Evolutionary conservation across 2,888 invertebrate species (phyloP).

Genomic region (Dexiosoma caninum): DNA sequence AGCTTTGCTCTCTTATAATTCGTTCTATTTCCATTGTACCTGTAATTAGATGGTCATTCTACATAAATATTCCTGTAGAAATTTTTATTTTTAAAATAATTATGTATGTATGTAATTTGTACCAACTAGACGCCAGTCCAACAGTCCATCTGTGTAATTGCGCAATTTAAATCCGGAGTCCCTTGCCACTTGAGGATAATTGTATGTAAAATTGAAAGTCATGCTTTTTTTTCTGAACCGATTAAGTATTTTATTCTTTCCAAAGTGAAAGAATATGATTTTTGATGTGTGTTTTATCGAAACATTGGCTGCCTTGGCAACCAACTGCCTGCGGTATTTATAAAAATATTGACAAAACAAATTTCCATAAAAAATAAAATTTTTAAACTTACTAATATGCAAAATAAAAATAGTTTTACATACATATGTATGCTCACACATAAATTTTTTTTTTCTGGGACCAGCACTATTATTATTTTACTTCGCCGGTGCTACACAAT

Average conservation of each 20-base stretch:
- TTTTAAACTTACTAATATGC: no score
- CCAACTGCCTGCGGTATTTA: neutral
- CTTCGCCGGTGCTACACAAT: no score
- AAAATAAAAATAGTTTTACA: no score
- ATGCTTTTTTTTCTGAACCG: slow-evolving; percentile 53
- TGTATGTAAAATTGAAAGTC: slow-evolving; percentile 68
- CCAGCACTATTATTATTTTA: no score
- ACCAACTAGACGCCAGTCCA: slow-evolving; percentile 77
- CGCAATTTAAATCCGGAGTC: slow-evolving; percentile 75
- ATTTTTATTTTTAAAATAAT: neutral
- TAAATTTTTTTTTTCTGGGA: no score
- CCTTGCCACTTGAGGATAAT: slow-evolving; percentile 75
- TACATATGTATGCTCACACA: no score
- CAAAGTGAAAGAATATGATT: no score
- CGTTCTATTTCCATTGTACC: slow-evolving; percentile 75
- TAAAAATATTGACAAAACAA: neutral
- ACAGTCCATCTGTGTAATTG: slow-evolving; percentile 72
- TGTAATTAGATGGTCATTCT: slow-evolving; percentile 51
- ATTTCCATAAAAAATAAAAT: no score
- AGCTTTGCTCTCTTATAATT: slow-evolving; percentile 73
- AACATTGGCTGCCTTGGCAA: slow-evolving; percentile 65
- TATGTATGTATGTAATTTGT: slow-evolving; percentile 41
- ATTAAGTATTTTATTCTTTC: neutral
- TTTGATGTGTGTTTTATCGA: neutral
- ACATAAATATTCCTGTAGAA: neutral